phyloP scores from a whole-genome alignment of 2,113 vertebrate genomes.

The Peromyscus polionotus region DNA sequence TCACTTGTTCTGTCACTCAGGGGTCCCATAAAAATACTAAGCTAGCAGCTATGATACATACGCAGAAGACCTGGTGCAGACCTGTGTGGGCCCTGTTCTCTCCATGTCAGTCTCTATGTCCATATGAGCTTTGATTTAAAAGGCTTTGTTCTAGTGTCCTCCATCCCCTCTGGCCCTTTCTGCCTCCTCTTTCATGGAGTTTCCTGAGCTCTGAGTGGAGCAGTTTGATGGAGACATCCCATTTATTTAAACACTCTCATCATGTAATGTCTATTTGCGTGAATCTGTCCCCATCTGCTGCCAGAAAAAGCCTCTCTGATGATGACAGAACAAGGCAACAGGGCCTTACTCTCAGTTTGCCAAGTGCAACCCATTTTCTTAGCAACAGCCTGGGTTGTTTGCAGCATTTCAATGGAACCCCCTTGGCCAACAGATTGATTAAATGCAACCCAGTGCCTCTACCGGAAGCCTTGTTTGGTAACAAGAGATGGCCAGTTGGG shows the following conservation, averaged over 20 bases:
- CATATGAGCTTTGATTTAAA: neutral
- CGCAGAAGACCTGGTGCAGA: too few species aligned
- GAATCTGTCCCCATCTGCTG: neutral
- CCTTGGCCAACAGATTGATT: too few species aligned
- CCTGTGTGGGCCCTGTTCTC: neutral
- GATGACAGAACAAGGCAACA: neutral
- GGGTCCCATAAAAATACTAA: too few species aligned
- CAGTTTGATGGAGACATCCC: neutral
- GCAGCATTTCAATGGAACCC: neutral
- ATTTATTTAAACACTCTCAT: neutral
- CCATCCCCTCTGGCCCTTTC: neutral
- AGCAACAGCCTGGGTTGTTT: neutral
- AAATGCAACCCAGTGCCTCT: neutral
- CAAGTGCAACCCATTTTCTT: neutral
- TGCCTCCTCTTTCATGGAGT: neutral
- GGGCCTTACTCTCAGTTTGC: neutral
- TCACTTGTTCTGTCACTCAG: too few species aligned
- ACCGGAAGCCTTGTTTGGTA: neutral
- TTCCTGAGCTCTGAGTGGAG: neutral
- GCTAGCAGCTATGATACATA: too few species aligned
- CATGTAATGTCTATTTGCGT: neutral
- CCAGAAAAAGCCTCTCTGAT: neutral
- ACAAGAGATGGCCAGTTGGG: neutral
- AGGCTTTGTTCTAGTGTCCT: neutral
- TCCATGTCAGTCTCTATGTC: neutral